Evolutionary conservation across 2,797 vertebrate genomes (phyloP).

Genomic region (Tragelaphus oryx): DNA sequence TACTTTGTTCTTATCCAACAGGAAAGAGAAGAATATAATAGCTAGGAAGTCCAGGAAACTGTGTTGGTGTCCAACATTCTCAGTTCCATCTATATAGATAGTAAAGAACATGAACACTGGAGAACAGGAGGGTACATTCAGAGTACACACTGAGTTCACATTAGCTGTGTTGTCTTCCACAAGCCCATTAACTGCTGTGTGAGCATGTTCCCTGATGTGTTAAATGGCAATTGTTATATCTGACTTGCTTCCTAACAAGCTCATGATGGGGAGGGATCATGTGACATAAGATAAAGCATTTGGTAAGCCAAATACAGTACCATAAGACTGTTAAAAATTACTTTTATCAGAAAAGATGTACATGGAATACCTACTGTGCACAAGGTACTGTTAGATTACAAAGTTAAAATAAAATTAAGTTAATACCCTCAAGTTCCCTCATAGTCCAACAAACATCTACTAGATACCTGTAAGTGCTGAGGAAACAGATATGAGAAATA

Average conservation of each 20-base stretch:
- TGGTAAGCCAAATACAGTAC: neutral
- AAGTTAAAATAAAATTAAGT: neutral
- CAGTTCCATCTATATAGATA: neutral
- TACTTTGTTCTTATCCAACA: neutral
- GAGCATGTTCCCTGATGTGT: neutral
- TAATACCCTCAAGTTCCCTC: neutral
- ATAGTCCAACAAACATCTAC: neutral
- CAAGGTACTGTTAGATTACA: neutral
- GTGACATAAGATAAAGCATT: neutral
- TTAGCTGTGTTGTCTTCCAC: neutral
- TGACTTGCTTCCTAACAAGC: neutral
- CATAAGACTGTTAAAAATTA: neutral
- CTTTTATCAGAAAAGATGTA: neutral
- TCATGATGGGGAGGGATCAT: neutral
- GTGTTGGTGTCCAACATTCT: neutral
- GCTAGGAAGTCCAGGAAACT: neutral
- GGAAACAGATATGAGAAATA: neutral
- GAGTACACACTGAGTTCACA: neutral
- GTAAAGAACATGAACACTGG: neutral
- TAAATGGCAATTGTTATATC: neutral
- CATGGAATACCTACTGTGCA: neutral
- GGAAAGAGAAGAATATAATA: neutral
- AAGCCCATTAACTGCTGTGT: conserved; percentile 9
- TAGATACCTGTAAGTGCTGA: neutral
- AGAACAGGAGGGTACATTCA: conserved; percentile 11